Evolutionary conservation across 2,888 invertebrate genomes (phyloP).

Genomic region (Calameuta filiformis): DNA sequence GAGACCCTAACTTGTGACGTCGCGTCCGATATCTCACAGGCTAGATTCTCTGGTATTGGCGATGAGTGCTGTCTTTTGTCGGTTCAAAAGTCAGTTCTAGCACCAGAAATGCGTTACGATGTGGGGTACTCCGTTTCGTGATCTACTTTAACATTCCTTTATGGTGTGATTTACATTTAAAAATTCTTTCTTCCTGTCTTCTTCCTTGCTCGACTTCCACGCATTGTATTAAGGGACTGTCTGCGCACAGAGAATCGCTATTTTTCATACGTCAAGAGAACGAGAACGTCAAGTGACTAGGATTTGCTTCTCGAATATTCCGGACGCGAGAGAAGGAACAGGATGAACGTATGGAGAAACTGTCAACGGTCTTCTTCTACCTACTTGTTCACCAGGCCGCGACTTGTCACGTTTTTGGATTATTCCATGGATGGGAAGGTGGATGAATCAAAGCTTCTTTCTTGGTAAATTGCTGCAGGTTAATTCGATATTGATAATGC

Average conservation of each 20-base stretch:
- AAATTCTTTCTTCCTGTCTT: neutral
- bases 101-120: neutral
- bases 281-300: neutral
- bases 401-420: neutral
- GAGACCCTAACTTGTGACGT: constrained; percentile 83
- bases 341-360: neutral
- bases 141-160: neutral
- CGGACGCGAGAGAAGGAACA: neutral
- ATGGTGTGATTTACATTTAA: neutral
- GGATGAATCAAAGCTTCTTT: neutral
- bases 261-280: neutral
- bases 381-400: neutral
- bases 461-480: neutral
- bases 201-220: neutral
- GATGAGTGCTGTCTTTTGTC: constrained; percentile 68
- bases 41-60: constrained; percentile 79
- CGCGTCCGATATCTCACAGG: constrained; percentile 74
- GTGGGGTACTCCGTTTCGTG: neutral
- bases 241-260: neutral
- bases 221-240: neutral
- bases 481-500: neutral
- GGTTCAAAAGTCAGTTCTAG: constrained; percentile 9
- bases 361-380: neutral
- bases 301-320: neutral
- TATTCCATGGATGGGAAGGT: neutral